phyloP scores from a whole-genome alignment of 2,113 vertebrate genomes.

The Tenrec ecaudatus region DNA sequence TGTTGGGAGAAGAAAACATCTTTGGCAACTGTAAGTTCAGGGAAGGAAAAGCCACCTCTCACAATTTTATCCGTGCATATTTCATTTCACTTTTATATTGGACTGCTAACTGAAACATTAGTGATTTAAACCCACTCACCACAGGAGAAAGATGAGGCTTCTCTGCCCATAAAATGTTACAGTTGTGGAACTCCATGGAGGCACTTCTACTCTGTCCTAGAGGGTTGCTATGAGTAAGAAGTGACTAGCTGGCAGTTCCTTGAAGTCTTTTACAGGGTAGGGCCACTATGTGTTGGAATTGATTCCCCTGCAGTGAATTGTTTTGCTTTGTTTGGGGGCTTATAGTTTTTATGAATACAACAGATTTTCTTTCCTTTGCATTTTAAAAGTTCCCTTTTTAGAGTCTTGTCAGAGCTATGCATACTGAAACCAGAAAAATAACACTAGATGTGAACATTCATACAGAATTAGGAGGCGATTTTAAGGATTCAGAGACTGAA shows the following conservation, averaged over 20 bases:
- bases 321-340: not conserved
- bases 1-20: not conserved
- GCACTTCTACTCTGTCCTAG: too few species aligned
- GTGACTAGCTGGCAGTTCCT: too few species aligned
- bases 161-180: too few species aligned
- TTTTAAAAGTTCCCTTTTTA: not conserved
- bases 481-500: slow-evolving; percentile 43
- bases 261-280: too few species aligned
- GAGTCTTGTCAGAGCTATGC: not conserved
- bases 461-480: not conserved
- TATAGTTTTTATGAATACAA: slow-evolving; percentile 1
- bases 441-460: not conserved
- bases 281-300: too few species aligned
- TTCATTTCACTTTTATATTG: too few species aligned
- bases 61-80: not conserved
- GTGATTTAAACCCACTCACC: too few species aligned
- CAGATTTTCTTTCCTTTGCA: slow-evolving; percentile 4
- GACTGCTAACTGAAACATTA: too few species aligned
- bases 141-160: too few species aligned
- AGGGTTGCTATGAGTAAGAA: too few species aligned
- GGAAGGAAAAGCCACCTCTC: not conserved
- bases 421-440: not conserved
- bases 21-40: slow-evolving; percentile 29
- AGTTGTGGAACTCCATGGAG: too few species aligned
- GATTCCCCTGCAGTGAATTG: too few species aligned